Base-by-base conservation (phyloP, 2,797 vertebrate species). In the Scarus forsteni region DNA sequence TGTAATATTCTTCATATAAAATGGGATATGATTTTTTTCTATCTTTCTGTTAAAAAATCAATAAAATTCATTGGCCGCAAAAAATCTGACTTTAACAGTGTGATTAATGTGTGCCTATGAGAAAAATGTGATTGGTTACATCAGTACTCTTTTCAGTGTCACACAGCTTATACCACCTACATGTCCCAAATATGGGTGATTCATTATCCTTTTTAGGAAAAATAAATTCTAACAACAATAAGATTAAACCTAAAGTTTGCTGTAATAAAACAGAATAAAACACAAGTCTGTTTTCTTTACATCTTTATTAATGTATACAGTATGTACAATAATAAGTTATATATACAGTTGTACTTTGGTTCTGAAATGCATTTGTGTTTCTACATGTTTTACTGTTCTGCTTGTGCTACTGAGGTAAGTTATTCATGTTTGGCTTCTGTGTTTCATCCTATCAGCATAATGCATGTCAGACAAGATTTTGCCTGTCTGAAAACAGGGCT, bases 321-420 rank as follows among this genome's bases (percentile, higher is more conserved):
- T 93, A 94, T 95, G 89, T 94, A 95, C 94, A 95, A 81, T 93
- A 95, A 95, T 95, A 95, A 95, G 85, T 95, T 95, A 95, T 95
- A 95, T 95, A 93, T 95, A 94, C 93, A 95, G 83, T 84, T 89
- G 87, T 81, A 88, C 70, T 88, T 90, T 88, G 72, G 71, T 91
- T 85, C 42, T 54, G 75, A 84, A 79, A 80, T 83, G 81, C 70
- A 66, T 78, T 64, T 83, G 66, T 84, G 74, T 79, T 85, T 85
- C 64, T 85, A 86, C 68, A 75, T 70, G 57, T 75, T 57, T 40
- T 75, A 66, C 48, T 77, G 62, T 77, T 70, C 15, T 66, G 66
- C 75, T 74, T 81, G 80, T 87, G 76, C 68, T 83, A 79, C 77
- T 93, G 93, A 94, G 93, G 92, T 94, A 93, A 91, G 75, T 80